Evolutionary conservation across 2,797 vertebrate genomes (phyloP).

Genomic region (Moxostoma hubbsi): DNA sequence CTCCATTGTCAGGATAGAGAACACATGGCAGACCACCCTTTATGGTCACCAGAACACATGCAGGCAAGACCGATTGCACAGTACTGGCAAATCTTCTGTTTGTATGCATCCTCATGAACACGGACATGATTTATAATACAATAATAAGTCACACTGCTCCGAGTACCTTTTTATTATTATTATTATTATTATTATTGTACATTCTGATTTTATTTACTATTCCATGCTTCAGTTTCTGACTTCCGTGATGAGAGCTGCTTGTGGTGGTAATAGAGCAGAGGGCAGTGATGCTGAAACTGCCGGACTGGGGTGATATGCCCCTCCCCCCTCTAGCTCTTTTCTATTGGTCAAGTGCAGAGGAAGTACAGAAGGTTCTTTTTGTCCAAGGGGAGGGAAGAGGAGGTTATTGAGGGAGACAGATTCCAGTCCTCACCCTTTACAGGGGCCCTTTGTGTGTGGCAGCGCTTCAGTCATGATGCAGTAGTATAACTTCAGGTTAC

Average conservation of each 20-base stretch:
- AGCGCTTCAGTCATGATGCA: slow-evolving; percentile 58
- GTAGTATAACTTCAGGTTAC: slow-evolving; percentile 37
- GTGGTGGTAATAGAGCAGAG: background rate
- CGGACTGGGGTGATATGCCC: background rate
- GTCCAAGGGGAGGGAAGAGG: background rate
- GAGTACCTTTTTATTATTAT: background rate
- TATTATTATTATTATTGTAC: background rate
- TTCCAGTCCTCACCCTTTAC: slow-evolving; percentile 24
- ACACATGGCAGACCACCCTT: background rate
- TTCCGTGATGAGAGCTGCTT: background rate
- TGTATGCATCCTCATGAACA: background rate
- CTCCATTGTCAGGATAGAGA: background rate
- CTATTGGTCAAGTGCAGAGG: slow-evolving; percentile 25
- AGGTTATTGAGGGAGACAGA: background rate
- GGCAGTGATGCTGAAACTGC: slow-evolving; percentile 27
- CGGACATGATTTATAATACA: background rate
- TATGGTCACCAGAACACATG: background rate
- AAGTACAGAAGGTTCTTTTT: background rate
- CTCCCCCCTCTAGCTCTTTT: background rate
- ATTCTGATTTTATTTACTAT: background rate
- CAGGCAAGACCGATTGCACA: background rate
- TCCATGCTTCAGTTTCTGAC: background rate
- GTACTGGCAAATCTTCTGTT: background rate
- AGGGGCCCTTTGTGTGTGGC: background rate
- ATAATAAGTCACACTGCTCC: background rate